phyloP scores from a whole-genome alignment of 2,888 invertebrate genomes.

The Drosophila aldrichi region DNA sequence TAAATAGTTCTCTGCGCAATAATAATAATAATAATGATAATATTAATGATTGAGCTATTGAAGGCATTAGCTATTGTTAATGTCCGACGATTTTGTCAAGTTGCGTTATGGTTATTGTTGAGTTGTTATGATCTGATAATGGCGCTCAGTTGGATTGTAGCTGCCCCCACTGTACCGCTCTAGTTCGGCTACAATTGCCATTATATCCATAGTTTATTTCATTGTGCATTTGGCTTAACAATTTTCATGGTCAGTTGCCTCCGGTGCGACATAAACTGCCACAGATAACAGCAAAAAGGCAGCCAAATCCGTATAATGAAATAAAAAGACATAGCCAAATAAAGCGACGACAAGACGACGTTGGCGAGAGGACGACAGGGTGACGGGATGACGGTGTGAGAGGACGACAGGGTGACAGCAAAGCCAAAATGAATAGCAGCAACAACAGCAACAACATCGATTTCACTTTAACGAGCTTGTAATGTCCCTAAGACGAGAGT shows the following conservation, averaged over 20 bases:
- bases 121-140: constrained; percentile 54
- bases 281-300: constrained; percentile 78
- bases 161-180: neutral
- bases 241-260: constrained; percentile 61
- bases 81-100: constrained; percentile 21
- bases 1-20: neutral
- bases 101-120: constrained; percentile 20
- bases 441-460: constrained; percentile 72
- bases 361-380: constrained; percentile 9
- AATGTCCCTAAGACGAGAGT: constrained; percentile 76
- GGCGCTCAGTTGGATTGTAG: constrained; percentile 37
- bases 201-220: constrained; percentile 54
- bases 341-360: constrained; percentile 55
- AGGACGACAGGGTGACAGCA: constrained; percentile 11
- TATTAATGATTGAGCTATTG: constrained; percentile 14
- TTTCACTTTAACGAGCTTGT: constrained; percentile 81
- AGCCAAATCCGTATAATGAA: constrained; percentile 74
- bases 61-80: constrained; percentile 15
- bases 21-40: constrained; percentile 7
- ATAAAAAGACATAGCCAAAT: constrained; percentile 76
- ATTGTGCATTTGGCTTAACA: constrained; percentile 60
- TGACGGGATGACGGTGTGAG: constrained; percentile 1
- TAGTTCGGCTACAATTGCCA: constrained; percentile 35
- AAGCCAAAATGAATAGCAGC: constrained; percentile 45
- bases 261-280: constrained; percentile 71